phyloP scores from a whole-genome alignment of 2,797 vertebrate species.

The Pteronotus mesoamericanus region DNA sequence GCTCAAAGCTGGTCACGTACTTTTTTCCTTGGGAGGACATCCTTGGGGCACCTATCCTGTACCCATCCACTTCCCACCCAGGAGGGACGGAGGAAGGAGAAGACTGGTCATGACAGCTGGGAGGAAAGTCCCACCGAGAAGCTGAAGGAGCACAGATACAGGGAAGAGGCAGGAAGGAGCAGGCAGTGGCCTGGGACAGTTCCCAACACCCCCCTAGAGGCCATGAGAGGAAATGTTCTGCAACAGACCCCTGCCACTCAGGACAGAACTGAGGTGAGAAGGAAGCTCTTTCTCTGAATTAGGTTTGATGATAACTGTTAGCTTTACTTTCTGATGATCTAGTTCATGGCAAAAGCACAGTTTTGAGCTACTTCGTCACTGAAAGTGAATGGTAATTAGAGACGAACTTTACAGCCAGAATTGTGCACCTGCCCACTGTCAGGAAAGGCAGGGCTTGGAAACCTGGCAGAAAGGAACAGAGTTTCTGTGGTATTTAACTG shows the following conservation, averaged over 20 bases:
- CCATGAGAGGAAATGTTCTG: background rate
- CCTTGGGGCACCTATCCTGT: background rate
- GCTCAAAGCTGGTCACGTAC: background rate
- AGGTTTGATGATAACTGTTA: background rate
- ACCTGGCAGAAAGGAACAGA: background rate
- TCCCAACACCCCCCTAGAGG: background rate
- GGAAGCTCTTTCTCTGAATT: background rate
- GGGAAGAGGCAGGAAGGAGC: background rate
- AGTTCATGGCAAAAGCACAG: background rate
- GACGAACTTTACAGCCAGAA: background rate
- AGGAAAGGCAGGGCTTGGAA: slow-evolving; percentile 24
- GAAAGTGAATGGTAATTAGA: background rate
- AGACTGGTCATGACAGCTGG: background rate
- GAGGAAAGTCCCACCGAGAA: background rate
- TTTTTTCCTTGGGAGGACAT: background rate
- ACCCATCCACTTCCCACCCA: background rate
- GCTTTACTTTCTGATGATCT: background rate
- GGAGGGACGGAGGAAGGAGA: background rate
- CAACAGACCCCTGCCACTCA: background rate
- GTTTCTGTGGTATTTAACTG: background rate
- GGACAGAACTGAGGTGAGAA: background rate
- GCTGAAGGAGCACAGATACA: background rate
- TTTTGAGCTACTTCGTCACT: background rate
- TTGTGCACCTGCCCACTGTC: background rate
- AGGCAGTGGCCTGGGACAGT: background rate